Conservation (phyloP, 1,140 invertebrate species). For the Drosophila eugracilis region DNA sequence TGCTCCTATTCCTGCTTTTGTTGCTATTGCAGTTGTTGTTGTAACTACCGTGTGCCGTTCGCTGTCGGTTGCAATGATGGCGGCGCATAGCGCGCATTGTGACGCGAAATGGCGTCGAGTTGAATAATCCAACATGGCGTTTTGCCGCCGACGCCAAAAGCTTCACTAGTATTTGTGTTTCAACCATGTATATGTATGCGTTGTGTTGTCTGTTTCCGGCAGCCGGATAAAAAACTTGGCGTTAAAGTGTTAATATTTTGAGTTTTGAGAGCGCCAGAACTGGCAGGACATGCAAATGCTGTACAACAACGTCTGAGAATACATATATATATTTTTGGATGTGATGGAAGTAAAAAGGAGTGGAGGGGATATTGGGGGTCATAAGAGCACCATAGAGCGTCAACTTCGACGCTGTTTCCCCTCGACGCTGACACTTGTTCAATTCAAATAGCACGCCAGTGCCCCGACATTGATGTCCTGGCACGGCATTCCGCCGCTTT, state of each 20-base stretch:
- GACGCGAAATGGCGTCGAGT: slow-evolving; percentile 81
- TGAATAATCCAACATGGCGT: slow-evolving; percentile 82
- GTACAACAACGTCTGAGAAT: slow-evolving; percentile 20
- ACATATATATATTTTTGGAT: neutral
- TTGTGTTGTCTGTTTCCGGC: slow-evolving; percentile 75
- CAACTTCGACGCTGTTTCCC: slow-evolving; percentile 66
- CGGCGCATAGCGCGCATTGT: slow-evolving; percentile 78
- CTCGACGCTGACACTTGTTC: slow-evolving; percentile 79
- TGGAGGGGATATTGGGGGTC: neutral
- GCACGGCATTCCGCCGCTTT: slow-evolving; percentile 62
- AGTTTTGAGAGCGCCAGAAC: slow-evolving; percentile 70
- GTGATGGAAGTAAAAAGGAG: neutral
- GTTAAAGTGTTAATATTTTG: slow-evolving; percentile 83
- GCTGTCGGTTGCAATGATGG: slow-evolving; percentile 80
- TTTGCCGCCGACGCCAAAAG: slow-evolving; percentile 57
- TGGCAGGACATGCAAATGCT: slow-evolving; percentile 66
- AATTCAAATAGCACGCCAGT: slow-evolving; percentile 80
- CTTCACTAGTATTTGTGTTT: slow-evolving; percentile 50
- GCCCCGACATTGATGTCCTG: slow-evolving; percentile 74
- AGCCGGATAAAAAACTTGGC: slow-evolving; percentile 81
- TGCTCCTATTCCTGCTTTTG: neutral
- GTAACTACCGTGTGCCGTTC: slow-evolving; percentile 42
- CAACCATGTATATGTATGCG: slow-evolving; percentile 22
- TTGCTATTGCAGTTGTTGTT: neutral
- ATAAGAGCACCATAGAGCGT: slow-evolving; percentile 23